phyloP scores from a whole-genome alignment of 2,888 invertebrate species.

The Gastracanthus pulcherrimus region DNA sequence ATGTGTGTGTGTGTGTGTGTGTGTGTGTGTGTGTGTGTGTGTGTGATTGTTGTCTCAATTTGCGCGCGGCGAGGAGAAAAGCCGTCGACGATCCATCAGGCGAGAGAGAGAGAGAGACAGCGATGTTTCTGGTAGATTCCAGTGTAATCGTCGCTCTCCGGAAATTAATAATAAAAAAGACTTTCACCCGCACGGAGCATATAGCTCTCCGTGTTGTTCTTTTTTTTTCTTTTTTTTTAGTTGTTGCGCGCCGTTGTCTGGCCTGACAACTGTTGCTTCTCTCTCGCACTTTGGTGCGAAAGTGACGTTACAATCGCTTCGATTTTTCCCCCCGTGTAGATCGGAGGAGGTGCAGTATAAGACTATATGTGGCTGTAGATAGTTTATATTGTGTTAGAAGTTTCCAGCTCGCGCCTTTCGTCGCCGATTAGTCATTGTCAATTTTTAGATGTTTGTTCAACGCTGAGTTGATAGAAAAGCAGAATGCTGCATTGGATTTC shows the following conservation, averaged over 20 bases:
- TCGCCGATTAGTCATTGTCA: slow-evolving; percentile 24
- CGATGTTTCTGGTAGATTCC: slow-evolving; percentile 15
- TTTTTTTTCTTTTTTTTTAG: background rate
- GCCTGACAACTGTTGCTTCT: background rate
- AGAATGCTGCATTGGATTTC: background rate
- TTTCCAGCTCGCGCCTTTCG: background rate
- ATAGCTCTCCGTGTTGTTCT: background rate
- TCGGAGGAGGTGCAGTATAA: background rate
- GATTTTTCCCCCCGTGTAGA: background rate
- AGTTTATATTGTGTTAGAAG: background rate
- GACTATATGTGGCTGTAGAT: background rate
- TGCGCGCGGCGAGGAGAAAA: background rate
- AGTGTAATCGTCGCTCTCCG: slow-evolving; percentile 4
- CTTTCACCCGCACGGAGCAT: too few species aligned
- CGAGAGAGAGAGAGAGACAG: background rate
- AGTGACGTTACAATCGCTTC: background rate
- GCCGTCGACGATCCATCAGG: too few species aligned
- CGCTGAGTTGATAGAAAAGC: background rate
- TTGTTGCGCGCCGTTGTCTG: background rate
- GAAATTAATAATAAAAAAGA: too few species aligned
- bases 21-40: too few species aligned
- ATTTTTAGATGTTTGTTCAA: slow-evolving; percentile 22
- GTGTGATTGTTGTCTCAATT: slow-evolving; percentile 25
- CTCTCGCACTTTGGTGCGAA: too few species aligned
- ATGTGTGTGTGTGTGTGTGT: too few species aligned